Base-by-base conservation (phyloP, 2,113 vertebrate genomes). In the Perccottus glenii region DNA sequence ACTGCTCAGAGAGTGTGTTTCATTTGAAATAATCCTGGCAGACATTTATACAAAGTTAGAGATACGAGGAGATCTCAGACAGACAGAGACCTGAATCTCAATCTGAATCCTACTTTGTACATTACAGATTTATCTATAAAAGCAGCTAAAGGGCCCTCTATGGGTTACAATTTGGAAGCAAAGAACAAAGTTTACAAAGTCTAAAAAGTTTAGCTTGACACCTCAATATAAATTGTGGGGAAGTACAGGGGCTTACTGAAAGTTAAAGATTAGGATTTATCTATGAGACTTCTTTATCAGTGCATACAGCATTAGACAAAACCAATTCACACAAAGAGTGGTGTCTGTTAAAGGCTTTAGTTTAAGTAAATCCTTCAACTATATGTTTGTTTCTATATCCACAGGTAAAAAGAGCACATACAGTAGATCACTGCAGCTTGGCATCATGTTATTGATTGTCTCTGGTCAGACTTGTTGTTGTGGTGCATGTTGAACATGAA, bases 371-470 rank as follows among this genome's bases (percentile, higher is more conserved):
- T 61, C 1, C 5, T 36, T 43, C 16, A 11, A 62, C 44, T 9
- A n/a, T 51, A 11, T 53, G 36, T 12, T 47, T n/a, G n/a, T 58
- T 6, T 46, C 12, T 46, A 11, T 32, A 16, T 48, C 40, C 64
- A 44, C 42, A 27, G 56, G n/a, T 58, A 58, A 58, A 58, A 40
- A 43, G 16, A 8, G 52, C 60, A 38, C 60, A 76, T 73, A 69
- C 67, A 43, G 46, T 84, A 67, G 49, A 57, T 73, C 74, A 60
- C 60, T 67, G 38, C 67, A 60, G 50, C 43, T 65, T 64, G 51
- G 35, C 50, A 6, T 59, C 16, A 35, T 70, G 53, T 66, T 81
- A 70, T 76, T 78, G 67, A 80, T 82, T 47, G 35, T 56, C 45
- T 57, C 46, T 46, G 32, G 19, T 73, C 60, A 53, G 56, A 40